These are phyloP conservation scores for Arremon aurantiirostris DNA, from an alignment of 2,797 vertebrate species.

Conservation along the genomic window DNA sequence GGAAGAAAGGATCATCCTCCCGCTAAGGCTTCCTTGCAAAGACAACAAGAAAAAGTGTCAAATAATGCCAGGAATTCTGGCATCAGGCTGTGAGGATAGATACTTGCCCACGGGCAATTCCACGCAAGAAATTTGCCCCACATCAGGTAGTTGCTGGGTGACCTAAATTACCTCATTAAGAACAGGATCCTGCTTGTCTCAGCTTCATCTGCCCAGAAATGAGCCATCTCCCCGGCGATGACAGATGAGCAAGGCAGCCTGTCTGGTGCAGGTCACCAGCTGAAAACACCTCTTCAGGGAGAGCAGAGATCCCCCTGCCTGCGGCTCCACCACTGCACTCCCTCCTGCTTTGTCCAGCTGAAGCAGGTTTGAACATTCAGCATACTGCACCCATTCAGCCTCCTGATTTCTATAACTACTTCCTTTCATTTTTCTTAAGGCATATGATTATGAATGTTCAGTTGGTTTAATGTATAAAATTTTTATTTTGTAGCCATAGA, in stretches of 20 bases:
- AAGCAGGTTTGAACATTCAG: not conserved
- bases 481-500: not conserved
- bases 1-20: not conserved
- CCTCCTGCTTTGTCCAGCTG: accelerated
- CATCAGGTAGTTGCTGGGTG: conserved; percentile 16
- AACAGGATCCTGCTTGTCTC: conserved; percentile 56
- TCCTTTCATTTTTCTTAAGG: not conserved
- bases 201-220: conserved; percentile 1
- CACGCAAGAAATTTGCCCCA: not conserved
- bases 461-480: not conserved
- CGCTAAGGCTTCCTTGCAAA: not conserved
- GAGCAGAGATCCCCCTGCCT: not conserved
- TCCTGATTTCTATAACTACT: not conserved
- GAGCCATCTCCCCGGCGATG: not conserved
- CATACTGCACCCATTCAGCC: not conserved
- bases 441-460: not conserved
- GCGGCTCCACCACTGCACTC: not conserved
- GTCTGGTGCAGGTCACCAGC: not conserved
- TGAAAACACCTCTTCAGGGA: not conserved
- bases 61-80: not conserved
- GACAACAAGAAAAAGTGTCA: not conserved
- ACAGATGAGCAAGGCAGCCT: not conserved
- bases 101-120: not conserved
- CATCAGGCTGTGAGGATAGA: not conserved
- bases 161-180: conserved; percentile 58